Conservation (phyloP, 2,113 vertebrate genomes). For the Zingel zingel region DNA sequence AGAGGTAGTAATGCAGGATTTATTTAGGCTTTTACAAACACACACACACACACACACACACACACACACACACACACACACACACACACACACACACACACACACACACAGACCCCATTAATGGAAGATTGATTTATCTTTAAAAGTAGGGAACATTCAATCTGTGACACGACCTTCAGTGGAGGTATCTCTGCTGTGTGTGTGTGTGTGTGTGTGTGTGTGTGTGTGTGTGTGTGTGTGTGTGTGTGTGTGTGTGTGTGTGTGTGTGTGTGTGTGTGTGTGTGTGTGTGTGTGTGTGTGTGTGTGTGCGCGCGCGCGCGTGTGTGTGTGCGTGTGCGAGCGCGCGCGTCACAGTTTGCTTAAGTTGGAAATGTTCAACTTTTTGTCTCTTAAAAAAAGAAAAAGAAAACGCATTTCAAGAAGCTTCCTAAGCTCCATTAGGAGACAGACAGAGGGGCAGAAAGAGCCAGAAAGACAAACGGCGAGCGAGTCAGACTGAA, state of each 20-base stretch:
- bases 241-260: constrained; percentile 13
- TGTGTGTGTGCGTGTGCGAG: constrained; percentile 25
- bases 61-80: constrained; percentile 44
- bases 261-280: constrained; percentile 28
- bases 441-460: not conserved
- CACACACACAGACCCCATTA: constrained; percentile 48
- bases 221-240: constrained; percentile 13
- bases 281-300: constrained; percentile 7
- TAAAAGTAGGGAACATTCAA: constrained; percentile 72
- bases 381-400: constrained; percentile 28
- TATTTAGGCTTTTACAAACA: constrained; percentile 11
- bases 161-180: constrained; percentile 69
- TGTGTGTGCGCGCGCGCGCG: constrained; percentile 11
- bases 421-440: constrained; percentile 21
- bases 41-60: constrained; percentile 41
- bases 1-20: constrained; percentile 22
- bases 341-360: constrained; percentile 25
- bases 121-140: constrained; percentile 77
- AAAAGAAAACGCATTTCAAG: not conserved
- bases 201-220: constrained; percentile 29
- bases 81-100: constrained; percentile 23
- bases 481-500: constrained; percentile 3
- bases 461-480: not conserved
- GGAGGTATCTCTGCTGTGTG: constrained; percentile 11
- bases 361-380: constrained; percentile 28